Conservation (phyloP, 2,888 invertebrate species). For the Halictus quadricinctus region DNA sequence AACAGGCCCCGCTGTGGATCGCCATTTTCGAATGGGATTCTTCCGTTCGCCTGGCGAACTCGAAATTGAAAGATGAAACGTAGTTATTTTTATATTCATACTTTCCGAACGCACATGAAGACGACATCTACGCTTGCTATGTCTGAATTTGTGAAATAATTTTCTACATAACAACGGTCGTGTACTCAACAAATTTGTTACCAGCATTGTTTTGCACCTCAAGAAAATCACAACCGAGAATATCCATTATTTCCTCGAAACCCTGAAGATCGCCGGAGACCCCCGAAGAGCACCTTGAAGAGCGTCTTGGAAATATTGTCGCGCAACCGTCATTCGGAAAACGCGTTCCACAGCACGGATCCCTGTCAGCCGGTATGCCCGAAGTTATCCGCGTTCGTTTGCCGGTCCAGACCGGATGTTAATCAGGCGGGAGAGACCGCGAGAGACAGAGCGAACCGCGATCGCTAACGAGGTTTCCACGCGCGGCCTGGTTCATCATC, state of each 20-base stretch:
- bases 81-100: too few relatives aligned
- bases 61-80: too few relatives aligned
- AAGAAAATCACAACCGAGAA: background rate
- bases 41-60: background rate
- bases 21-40: background rate
- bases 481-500: background rate
- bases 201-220: too few relatives aligned
- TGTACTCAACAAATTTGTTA: too few relatives aligned
- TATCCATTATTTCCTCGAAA: background rate
- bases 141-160: too few relatives aligned
- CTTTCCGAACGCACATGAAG: too few relatives aligned
- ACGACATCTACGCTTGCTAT: too few relatives aligned
- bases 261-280: background rate
- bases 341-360: background rate
- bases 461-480: conserved; percentile 4
- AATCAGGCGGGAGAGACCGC: conserved; percentile 13
- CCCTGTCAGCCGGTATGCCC: background rate
- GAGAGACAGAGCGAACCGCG: conserved; percentile 10
- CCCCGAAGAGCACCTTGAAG: background rate
- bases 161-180: too few relatives aligned
- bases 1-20: background rate
- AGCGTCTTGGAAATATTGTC: background rate
- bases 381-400: background rate
- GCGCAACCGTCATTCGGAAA: background rate
- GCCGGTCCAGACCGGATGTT: conserved; percentile 20